phyloP scores from a whole-genome alignment of 2,888 invertebrate genomes.

The Ferrisia virgata region DNA sequence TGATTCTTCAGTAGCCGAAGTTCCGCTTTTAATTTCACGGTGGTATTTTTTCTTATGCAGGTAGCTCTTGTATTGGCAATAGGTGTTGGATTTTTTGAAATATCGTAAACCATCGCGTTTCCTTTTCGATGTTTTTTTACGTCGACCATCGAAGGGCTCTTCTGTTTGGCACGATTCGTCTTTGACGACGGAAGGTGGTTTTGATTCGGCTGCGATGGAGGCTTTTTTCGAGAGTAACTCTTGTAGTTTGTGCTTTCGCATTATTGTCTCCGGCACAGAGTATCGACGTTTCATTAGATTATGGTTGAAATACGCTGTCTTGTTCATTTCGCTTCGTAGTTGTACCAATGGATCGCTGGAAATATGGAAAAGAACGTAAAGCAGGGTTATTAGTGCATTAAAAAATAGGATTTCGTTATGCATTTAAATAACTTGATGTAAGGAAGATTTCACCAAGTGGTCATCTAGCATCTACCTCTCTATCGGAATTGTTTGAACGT shows the following conservation, averaged over 20 bases:
- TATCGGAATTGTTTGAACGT: too few relatives aligned
- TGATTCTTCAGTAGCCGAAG: not conserved
- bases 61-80: slow-evolving; percentile 36
- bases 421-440: too few relatives aligned
- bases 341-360: slow-evolving; percentile 23
- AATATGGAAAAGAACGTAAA: not conserved
- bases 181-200: not conserved
- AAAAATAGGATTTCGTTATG: too few relatives aligned
- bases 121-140: not conserved
- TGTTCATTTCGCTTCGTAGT: slow-evolving; percentile 29
- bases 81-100: slow-evolving; percentile 31
- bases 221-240: slow-evolving; percentile 7
- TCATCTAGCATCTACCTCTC: too few relatives aligned
- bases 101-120: slow-evolving; percentile 33
- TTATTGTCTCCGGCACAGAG: slow-evolving; percentile 42
- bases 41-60: slow-evolving; percentile 18
- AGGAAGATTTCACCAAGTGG: too few relatives aligned
- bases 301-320: slow-evolving; percentile 34
- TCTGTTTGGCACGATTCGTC: slow-evolving; percentile 40
- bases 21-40: not conserved
- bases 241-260: slow-evolving; percentile 42
- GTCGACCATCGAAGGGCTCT: not conserved
- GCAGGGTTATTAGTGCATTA: too few relatives aligned
- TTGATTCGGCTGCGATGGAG: not conserved
- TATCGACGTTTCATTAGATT: slow-evolving; percentile 42